Conservation (phyloP, 2,113 vertebrate species). For the Cairina moschata region DNA sequence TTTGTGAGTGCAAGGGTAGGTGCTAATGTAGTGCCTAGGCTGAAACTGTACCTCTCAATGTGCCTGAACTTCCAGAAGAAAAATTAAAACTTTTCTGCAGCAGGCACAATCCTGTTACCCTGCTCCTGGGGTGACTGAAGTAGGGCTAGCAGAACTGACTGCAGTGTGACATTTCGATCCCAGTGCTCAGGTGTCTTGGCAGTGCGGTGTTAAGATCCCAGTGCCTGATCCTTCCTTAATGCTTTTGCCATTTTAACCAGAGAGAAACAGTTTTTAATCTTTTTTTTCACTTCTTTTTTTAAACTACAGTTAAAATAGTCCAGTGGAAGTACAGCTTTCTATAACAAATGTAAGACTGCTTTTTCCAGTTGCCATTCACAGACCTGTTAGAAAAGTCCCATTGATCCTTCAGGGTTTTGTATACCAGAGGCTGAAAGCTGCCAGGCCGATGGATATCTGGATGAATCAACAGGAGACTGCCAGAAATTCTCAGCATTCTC, state of each 20-base stretch:
- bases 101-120: background rate
- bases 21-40: background rate
- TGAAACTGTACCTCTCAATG: background rate
- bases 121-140: background rate
- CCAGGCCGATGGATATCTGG: background rate
- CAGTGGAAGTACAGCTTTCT: background rate
- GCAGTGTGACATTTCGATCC: background rate
- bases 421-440: background rate
- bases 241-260: background rate
- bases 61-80: background rate
- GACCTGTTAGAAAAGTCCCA: background rate
- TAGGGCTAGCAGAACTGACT: background rate
- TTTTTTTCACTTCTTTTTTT: background rate
- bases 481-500: constrained; percentile 18
- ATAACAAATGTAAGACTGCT: background rate
- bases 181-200: background rate
- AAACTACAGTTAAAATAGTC: background rate
- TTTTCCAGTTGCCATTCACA: constrained; percentile 31
- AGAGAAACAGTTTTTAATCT: background rate
- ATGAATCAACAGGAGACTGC: background rate
- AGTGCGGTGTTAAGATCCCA: accelerated
- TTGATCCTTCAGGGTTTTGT: background rate
- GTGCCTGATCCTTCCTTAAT: background rate
- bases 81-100: background rate
- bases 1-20: accelerated